Base-by-base conservation (phyloP, 64 coral and sea anemone genomes). In the Anthopleura sola region DNA sequence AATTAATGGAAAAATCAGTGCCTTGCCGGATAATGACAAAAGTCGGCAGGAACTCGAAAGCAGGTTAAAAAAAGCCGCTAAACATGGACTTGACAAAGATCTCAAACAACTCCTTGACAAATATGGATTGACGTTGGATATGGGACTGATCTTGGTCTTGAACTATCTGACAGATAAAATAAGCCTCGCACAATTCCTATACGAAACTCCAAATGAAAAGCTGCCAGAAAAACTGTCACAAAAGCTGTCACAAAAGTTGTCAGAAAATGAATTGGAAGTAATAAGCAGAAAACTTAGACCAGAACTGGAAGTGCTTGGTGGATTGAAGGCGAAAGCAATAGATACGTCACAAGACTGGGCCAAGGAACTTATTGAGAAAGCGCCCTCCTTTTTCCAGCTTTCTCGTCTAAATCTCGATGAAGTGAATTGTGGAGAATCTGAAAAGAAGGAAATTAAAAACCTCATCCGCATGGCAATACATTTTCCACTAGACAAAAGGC, bases 291-390 rank as follows among this genome's bases (percentile, higher is more conserved):
- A 78, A 76, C 37, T 92, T 20, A 85, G 85, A 76, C 90, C 79
- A 46, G 68, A 78, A 15, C 85, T 92, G 0, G 90, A 92, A 84
- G 85, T 92, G 2, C 64, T 87, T 84, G 90, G 90, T 76, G 85
- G 64, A 15, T 62, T 92, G 55, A 39, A 6, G 18, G 46, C 11
- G 46, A 48, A 48, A 36, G 66, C 49, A 5, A 75, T 83, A 34
- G 78, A 87, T 28, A 37, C 40, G 1, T 49, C 24, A 50, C 16
- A 87, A 56, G 46, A 17, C 0, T 87, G 90, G 85, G 90, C 33
- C 49, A 32, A 56, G 24, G 49, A 31, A 0, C 50, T 92, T 13
- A 31, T 55, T 29, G 19, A 83, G 21, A 75, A 13, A 18, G 90
- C 85, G 31, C 85, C 90, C 13, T 87, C 85, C 18, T 29, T 84